These are phyloP conservation scores for Sminthurinus aureus DNA, from an alignment of 2,888 invertebrate species.

Conservation along the genomic window DNA sequence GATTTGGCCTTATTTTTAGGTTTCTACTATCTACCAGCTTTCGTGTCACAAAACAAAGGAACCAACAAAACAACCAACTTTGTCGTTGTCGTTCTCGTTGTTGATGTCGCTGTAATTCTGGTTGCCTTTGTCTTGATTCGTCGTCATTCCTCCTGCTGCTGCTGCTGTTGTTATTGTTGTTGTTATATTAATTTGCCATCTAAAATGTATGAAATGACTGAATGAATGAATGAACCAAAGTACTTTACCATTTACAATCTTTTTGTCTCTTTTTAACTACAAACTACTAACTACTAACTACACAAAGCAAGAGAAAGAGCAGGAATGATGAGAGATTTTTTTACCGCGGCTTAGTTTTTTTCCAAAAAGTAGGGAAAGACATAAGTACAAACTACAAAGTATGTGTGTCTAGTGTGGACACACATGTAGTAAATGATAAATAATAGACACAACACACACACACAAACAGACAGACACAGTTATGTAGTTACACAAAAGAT, in stretches of 20 bases:
- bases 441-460: constrained; percentile 8
- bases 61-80: constrained; percentile 21
- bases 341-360: constrained; percentile 19
- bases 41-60: constrained; percentile 50
- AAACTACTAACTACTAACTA: too few relatives aligned
- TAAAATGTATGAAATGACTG: constrained; percentile 40
- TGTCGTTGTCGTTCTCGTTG: too few relatives aligned
- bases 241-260: constrained; percentile 36
- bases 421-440: neutral
- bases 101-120: too few relatives aligned
- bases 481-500: neutral
- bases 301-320: neutral
- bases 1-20: constrained; percentile 48
- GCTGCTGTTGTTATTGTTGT: neutral
- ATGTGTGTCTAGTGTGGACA: too few relatives aligned
- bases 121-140: too few relatives aligned
- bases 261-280: neutral
- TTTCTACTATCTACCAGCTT: too few relatives aligned
- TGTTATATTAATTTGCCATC: constrained; percentile 50
- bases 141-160: too few relatives aligned
- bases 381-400: too few relatives aligned
- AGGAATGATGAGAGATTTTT: constrained; percentile 10
- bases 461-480: neutral
- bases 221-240: constrained; percentile 38
- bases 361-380: constrained; percentile 24